Evolutionary conservation across 2,888 invertebrate species (phyloP), one percentile per base, ranked within the genome.

Genomic region (Gasteruption jaculator): DNA sequence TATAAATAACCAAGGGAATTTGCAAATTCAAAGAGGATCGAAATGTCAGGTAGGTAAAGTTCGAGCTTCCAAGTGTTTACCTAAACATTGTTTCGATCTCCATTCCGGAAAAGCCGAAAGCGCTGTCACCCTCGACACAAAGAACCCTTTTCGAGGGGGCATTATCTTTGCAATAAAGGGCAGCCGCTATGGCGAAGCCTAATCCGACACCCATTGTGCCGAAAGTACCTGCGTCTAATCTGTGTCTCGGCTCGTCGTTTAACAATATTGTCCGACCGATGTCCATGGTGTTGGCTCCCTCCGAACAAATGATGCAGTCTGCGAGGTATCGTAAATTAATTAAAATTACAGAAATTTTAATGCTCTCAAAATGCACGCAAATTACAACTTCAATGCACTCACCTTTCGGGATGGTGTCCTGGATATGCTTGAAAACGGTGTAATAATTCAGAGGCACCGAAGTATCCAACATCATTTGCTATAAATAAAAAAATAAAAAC

Each of bases 231-330:
- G 96, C 96, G 71, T 96, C 96, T 4, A 96, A 76, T 44, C 95
- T 79, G 63, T 91, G 93, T 29, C 93, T 75, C 0, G 95, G 91
- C 50, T 82, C 74, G 54, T 79, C 79, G 68, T 95, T 93, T n/a
- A 84, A 74, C 24, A 96, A 73, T 73, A 95, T 81, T 0, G 91
- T 83, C 31, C 96, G 78, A 0, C 96, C 95, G 63, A 96, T 96
- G 65, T 97, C 96, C 97, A 97, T 97, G 0, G 96, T 97, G 71
- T 96, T 96, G 22, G 96, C 95, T 15, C 96, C 97, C 73, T 97
- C 96, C 63, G 93, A 95, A 19, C 95, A 89, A 45, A 97, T 91
- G 11, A 96, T 81, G 4, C 86, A 83, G 72, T 96, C 87, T 63
- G 56, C 43, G 73, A 73, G 45, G 71, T 44, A 32, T 21, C 8